Conservation (phyloP, 2,113 vertebrate species). For the Maccullochella peelii region DNA sequence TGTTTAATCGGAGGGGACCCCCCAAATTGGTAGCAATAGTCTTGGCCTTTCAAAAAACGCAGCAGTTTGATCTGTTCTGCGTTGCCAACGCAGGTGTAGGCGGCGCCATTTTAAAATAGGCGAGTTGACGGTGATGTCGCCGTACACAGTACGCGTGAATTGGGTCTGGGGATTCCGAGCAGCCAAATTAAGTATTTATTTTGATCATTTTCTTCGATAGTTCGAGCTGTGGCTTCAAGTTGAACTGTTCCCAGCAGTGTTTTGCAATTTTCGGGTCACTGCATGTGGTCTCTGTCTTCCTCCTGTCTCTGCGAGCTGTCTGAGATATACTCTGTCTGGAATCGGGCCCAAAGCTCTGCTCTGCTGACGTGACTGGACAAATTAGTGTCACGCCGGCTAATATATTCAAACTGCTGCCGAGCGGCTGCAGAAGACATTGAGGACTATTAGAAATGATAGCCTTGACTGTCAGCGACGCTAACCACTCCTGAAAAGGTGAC, state of each 20-base stretch:
- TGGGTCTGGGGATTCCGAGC: background rate
- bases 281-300: slow-evolving; percentile 21
- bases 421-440: slow-evolving; percentile 66
- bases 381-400: slow-evolving; percentile 79
- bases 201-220: background rate
- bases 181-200: background rate
- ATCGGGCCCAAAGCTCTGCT: slow-evolving; percentile 43
- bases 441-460: slow-evolving; percentile 78
- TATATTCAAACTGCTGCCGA: slow-evolving; percentile 73
- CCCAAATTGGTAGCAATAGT: background rate
- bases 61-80: background rate
- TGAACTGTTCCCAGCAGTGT: background rate
- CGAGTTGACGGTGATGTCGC: background rate
- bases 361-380: slow-evolving; percentile 77
- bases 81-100: background rate
- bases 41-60: background rate
- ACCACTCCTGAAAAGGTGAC: slow-evolving; percentile 83
- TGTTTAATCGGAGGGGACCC: background rate
- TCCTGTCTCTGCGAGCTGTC: slow-evolving; percentile 24
- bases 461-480: slow-evolving; percentile 80
- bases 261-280: background rate
- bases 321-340: slow-evolving; percentile 55
- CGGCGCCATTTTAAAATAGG: background rate
- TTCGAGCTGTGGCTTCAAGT: background rate
- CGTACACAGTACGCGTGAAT: background rate